Evolutionary conservation across 2,797 vertebrate species (phyloP), one percentile per base, ranked within the genome.

Genomic region (Pseudopleuronectes americanus): DNA sequence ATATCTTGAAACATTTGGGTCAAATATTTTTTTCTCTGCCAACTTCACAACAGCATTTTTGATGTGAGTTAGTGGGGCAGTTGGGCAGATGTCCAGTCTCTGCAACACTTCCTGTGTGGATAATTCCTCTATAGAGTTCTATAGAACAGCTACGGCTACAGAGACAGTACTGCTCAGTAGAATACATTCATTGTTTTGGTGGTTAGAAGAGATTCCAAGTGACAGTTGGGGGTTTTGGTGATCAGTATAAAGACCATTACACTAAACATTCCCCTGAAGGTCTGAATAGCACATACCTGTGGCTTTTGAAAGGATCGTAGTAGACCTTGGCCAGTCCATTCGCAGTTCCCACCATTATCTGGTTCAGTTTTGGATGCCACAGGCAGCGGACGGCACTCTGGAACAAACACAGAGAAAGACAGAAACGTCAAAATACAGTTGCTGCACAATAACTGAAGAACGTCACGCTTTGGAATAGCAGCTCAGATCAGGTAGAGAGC

Each of bases 291-390:
- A 76, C 71, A 0, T 94, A 98, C 98, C 98, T 98, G 91, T 99
- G 97, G 83, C 98, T 99, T 92, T 94, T 97, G 78, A 96, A 84
- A 33, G 97, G 97, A 88, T 99, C 97, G 22, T 99, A 99, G 84
- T 99, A 99, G 10, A 99, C 97, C 92, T 97, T 98, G 56, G 95
- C 96, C 87, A 97, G 83, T 67, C 98, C 98, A 13, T 97, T 97
- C 68, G 93, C 96, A n/a, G 97, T 99, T 76, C 97, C 98, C 85
- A 96, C 96, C 96, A 99, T 98, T 81, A 99, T 96, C 91, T 99
- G 98, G 85, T 99, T 99, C 69, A 99, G 92, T 85, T 99, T 99
- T 6, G 97, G 98, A 87, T 99, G 98, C 98, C 98, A 99, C 79
- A 99, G 92, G 70, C 97, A 98, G 86, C 97, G 97, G 31, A 99